These are phyloP conservation scores for Agrochola lychnidis DNA, from an alignment of 2,888 invertebrate genomes.

Conservation along the genomic window DNA sequence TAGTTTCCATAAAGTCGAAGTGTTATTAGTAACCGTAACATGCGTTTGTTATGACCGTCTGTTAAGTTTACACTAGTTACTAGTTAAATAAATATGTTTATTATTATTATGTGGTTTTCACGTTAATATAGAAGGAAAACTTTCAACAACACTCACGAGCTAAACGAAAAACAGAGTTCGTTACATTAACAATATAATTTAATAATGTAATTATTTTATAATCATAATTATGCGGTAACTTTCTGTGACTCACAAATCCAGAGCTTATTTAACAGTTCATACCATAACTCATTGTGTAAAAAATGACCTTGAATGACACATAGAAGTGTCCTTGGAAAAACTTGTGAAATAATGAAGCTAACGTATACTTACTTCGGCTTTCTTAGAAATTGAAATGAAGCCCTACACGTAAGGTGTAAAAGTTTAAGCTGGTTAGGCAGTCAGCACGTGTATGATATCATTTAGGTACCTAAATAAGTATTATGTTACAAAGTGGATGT, in stretches of 20 bases:
- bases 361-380: slow-evolving; percentile 17
- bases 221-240: slow-evolving; percentile 36
- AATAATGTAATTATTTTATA: slow-evolving; percentile 28
- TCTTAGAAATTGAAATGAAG: slow-evolving; percentile 49
- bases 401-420: slow-evolving; percentile 32
- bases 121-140: slow-evolving; percentile 20
- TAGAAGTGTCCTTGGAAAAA: slow-evolving; percentile 38
- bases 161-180: slow-evolving; percentile 29
- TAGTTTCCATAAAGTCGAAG: neutral
- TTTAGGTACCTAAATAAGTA: slow-evolving; percentile 13
- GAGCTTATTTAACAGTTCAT: slow-evolving; percentile 16
- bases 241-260: slow-evolving; percentile 32
- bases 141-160: slow-evolving; percentile 20
- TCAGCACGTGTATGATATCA: slow-evolving; percentile 25
- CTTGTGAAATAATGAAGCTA: slow-evolving; percentile 38
- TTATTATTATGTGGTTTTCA: slow-evolving; percentile 23
- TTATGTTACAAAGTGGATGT: neutral
- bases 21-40: slow-evolving; percentile 13
- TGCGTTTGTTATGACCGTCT: slow-evolving; percentile 15
- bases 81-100: slow-evolving; percentile 46
- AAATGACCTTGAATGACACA: slow-evolving; percentile 42
- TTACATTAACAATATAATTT: slow-evolving; percentile 22
- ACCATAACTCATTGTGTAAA: slow-evolving; percentile 29
- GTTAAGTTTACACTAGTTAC: slow-evolving; percentile 4
- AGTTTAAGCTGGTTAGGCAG: slow-evolving; percentile 29